Percentiles rank a stretch among this genome's conserved stretches.
phyloP scores from a whole-genome alignment of 2,797 vertebrate species.

The Harpagifer antarcticus region DNA sequence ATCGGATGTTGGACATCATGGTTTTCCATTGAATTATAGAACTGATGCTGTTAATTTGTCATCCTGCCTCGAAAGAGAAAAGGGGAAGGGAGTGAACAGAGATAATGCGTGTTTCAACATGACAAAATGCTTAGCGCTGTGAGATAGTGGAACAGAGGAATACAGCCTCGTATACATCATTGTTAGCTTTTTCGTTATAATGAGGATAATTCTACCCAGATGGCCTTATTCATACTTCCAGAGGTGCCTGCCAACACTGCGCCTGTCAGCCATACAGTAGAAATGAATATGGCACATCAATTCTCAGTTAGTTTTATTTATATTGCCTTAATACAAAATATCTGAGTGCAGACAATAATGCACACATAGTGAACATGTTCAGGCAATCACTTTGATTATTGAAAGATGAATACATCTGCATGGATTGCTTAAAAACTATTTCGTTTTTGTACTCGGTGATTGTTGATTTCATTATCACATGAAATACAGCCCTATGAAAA shows the following conservation, averaged over 20 bases:
- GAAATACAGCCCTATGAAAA: not conserved
- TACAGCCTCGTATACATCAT: constrained; percentile 73
- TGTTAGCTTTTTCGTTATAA: constrained; percentile 67
- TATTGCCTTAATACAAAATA: constrained; percentile 25
- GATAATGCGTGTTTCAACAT: constrained; percentile 60
- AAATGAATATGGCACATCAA: constrained; percentile 34
- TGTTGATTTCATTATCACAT: constrained; percentile 11
- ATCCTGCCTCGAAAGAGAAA: constrained; percentile 41
- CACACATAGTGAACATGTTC: not conserved
- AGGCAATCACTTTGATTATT: constrained; percentile 16
- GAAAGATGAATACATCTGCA: constrained; percentile 1
- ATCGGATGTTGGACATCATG: constrained; percentile 62
- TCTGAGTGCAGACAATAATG: constrained; percentile 11
- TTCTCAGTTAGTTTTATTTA: constrained; percentile 26
- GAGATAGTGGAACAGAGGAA: constrained; percentile 72
- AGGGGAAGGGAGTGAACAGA: constrained; percentile 58
- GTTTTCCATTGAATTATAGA: constrained; percentile 52
- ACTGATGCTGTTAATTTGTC: constrained; percentile 70
- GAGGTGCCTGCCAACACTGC: constrained; percentile 63
- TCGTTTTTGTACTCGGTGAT: not conserved
- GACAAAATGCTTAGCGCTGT: constrained; percentile 75
- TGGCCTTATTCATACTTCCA: constrained; percentile 71
- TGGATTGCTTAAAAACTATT: not conserved
- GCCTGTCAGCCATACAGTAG: constrained; percentile 38
- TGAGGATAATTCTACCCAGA: constrained; percentile 80